Evolutionary conservation across 2,113 vertebrate genomes (phyloP).

Genomic region (Coptodon bakossiorum): DNA sequence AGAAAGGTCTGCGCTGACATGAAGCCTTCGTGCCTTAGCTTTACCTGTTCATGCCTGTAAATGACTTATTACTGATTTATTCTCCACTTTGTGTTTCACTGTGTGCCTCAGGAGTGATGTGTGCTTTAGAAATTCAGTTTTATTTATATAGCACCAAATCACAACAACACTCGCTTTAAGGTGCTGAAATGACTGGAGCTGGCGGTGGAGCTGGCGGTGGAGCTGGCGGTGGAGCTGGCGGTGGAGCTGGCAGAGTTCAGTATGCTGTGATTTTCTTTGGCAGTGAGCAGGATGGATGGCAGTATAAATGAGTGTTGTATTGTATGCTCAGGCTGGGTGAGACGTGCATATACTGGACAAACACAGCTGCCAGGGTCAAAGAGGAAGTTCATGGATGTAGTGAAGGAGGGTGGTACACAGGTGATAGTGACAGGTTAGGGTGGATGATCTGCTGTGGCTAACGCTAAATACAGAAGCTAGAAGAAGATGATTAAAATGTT

Average conservation of each 20-base stretch:
- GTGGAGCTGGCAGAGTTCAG: neutral
- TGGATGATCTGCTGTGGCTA: neutral
- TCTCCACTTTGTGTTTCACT: neutral
- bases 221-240: fast-evolving
- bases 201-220: neutral
- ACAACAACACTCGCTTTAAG: fast-evolving
- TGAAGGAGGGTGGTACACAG: neutral
- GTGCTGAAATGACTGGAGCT: neutral
- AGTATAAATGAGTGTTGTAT: neutral
- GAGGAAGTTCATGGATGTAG: neutral
- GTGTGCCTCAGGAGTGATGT: neutral
- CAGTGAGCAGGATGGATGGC: neutral
- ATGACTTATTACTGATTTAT: fast-evolving
- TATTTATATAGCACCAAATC: neutral
- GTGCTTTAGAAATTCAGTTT: too few species aligned
- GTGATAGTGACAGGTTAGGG: neutral
- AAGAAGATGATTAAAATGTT: neutral
- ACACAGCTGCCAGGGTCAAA: neutral
- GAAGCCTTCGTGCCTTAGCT: neutral
- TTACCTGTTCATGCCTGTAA: neutral
- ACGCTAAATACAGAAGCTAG: neutral
- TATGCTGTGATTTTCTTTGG: neutral
- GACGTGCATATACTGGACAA: neutral
- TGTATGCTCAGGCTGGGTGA: neutral
- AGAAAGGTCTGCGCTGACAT: neutral